Base-by-base conservation (phyloP, 2,888 invertebrate species). In the Aspidapion aeneum region DNA sequence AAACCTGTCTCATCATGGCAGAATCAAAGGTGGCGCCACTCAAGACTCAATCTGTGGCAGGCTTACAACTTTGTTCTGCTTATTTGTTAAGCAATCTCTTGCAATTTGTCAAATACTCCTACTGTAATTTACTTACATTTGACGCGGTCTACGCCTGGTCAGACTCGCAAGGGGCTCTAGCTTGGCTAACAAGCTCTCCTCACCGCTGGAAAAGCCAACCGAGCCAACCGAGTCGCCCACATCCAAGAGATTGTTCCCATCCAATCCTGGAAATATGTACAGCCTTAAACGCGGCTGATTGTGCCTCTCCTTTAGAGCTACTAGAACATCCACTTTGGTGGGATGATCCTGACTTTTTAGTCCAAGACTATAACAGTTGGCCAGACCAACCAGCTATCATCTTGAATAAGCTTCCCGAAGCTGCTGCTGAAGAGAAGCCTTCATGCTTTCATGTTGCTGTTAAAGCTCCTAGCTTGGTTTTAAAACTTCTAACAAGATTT, bases 331-430 rank as follows among this genome's bases (percentile, higher is more conserved):
- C 17, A 9, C 7, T 52, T 3, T 52, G 52, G 52, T 52, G 52
- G 52, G 5, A 17, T 52, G 52, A n/a, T 52, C 52, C 52, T n/a
- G n/a, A 52, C n/a, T 52, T 52, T 52, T n/a, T 52, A 19, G 17
- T 52, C 17, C 17, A 52, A n/a, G 17, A 17, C 19, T 19, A 17
- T 7, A n/a, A 52, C 3, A 52, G 19, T 19, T 18, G 52, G 52
- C 52, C 52, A 52, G 52, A 52, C 18, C 52, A 52, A 52, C 52
- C 52, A 9, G 19, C 17, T 52, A 52, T 19, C 52, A 35, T 35
- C 35, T 35, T 35, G 12, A 12, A 35, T 12, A 35, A 35, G 12
- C 35, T 35, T 35, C 35, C 35, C 3, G 35, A 35, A 35, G 35
- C 35, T 35, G 35, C 35, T 3, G 35, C 35, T 12, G 35, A 35